phyloP scores from a whole-genome alignment of 2,888 invertebrate genomes.

The Sinohyriopsis cumingii region DNA sequence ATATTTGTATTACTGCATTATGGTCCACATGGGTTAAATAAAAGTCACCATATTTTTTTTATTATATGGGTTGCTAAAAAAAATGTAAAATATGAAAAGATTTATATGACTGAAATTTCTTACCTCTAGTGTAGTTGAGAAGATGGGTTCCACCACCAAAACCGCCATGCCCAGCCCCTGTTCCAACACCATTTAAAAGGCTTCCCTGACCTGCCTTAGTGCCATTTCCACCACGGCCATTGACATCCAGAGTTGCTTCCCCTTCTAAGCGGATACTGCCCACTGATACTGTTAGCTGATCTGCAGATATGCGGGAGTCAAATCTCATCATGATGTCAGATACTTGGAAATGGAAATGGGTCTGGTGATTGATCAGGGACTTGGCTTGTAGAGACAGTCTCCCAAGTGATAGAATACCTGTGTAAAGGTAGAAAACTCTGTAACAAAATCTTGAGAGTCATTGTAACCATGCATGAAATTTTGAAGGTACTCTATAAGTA shows the following conservation, averaged over 20 bases:
- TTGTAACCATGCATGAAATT: neutral
- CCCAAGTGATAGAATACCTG: constrained; percentile 46
- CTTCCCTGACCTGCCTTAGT: constrained; percentile 18
- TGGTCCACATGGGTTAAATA: too few relatives aligned
- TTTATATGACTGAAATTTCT: neutral
- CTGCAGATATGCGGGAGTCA: constrained; percentile 36
- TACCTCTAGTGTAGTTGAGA: constrained; percentile 17
- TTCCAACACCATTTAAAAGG: constrained; percentile 23
- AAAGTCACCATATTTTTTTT: too few relatives aligned
- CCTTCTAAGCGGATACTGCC: constrained; percentile 46
- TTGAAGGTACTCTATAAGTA: too few relatives aligned
- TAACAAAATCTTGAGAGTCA: neutral
- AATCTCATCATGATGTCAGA: constrained; percentile 49
- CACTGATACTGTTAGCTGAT: constrained; percentile 37
- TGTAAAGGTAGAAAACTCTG: neutral
- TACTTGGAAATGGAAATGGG: constrained; percentile 35
- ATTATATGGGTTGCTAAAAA: too few relatives aligned
- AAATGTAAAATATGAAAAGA: too few relatives aligned
- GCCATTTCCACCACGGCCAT: constrained; percentile 22
- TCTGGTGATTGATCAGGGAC: constrained; percentile 35
- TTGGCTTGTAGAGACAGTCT: constrained; percentile 42
- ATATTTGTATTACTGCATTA: too few relatives aligned
- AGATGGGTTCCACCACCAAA: constrained; percentile 50
- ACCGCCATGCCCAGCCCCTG: constrained; percentile 55
- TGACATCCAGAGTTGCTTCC: constrained; percentile 38